phyloP scores from a whole-genome alignment of 2,888 invertebrate species.

The Callimorpha dominula region DNA sequence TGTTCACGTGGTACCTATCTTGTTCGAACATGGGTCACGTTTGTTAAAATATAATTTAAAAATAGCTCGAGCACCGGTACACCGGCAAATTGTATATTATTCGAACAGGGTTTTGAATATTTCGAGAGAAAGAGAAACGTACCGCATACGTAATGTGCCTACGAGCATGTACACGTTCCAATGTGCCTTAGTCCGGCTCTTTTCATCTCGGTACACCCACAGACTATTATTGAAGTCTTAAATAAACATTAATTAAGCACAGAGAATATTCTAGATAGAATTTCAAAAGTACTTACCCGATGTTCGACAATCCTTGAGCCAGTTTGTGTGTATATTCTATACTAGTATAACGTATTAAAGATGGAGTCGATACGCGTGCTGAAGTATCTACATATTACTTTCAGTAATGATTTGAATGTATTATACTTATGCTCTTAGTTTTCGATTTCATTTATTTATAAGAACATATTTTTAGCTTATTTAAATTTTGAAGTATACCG shows the following conservation, averaged over 20 bases:
- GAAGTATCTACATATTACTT: too few species aligned
- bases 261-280: constrained; percentile 36
- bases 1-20: background rate
- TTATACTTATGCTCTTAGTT: too few species aligned
- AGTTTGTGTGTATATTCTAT: too few species aligned
- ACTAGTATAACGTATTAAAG: too few species aligned
- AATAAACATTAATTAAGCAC: constrained; percentile 34
- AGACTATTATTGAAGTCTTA: constrained; percentile 16
- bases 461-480: too few species aligned
- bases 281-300: constrained; percentile 9
- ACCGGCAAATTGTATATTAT: constrained; percentile 39
- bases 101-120: constrained; percentile 31
- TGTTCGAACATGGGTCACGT: background rate
- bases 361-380: too few species aligned
- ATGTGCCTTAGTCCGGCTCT: background rate
- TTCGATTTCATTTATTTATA: too few species aligned
- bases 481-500: too few species aligned
- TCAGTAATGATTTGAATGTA: too few species aligned
- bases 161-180: background rate
- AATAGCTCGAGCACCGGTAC: constrained; percentile 41
- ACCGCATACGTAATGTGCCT: background rate
- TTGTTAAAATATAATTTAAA: constrained; percentile 50
- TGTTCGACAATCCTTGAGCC: too few species aligned
- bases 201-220: background rate
- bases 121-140: constrained; percentile 1